A percentile compares a stretch with the other conserved stretches of the same genome.
These are phyloP conservation scores for Glaucidium brasilianum DNA, from an alignment of 2,113 vertebrate genomes.

Conservation along the genomic window DNA sequence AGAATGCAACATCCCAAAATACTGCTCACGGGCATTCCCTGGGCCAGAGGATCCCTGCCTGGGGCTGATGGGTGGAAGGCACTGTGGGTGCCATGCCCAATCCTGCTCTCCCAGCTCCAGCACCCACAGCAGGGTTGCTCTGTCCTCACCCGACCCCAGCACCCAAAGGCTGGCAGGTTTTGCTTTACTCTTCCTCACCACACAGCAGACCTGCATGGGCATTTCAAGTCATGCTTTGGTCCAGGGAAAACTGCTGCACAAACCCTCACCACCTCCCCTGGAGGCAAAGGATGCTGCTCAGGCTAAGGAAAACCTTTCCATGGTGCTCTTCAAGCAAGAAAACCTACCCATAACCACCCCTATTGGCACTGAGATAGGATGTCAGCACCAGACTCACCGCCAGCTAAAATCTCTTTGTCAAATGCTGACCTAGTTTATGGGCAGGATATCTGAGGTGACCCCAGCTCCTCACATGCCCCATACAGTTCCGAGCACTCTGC, in stretches of 20 bases:
- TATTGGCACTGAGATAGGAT: neutral
- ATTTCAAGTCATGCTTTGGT: neutral
- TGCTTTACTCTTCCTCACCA: neutral
- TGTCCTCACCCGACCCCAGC: neutral
- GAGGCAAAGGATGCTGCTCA: neutral
- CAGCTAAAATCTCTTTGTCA: neutral
- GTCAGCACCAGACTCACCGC: neutral
- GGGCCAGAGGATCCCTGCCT: neutral
- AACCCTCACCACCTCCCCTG: fast-evolving
- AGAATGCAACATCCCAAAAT: fast-evolving
- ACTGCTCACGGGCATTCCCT: neutral
- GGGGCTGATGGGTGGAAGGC: neutral
- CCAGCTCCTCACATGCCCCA: neutral
- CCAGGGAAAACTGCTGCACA: neutral
- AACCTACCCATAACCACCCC: neutral
- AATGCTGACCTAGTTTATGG: neutral
- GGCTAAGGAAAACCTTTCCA: neutral
- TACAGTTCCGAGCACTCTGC: neutral
- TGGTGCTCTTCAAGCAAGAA: neutral
- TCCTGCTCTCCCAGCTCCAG: neutral
- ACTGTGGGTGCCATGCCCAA: neutral
- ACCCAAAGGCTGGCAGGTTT: neutral
- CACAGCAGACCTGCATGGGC: neutral
- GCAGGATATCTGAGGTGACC: neutral
- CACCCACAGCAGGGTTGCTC: neutral